Evolutionary conservation across 1,140 invertebrate genomes (phyloP).

Genomic region (Chrysoperla carnea): DNA sequence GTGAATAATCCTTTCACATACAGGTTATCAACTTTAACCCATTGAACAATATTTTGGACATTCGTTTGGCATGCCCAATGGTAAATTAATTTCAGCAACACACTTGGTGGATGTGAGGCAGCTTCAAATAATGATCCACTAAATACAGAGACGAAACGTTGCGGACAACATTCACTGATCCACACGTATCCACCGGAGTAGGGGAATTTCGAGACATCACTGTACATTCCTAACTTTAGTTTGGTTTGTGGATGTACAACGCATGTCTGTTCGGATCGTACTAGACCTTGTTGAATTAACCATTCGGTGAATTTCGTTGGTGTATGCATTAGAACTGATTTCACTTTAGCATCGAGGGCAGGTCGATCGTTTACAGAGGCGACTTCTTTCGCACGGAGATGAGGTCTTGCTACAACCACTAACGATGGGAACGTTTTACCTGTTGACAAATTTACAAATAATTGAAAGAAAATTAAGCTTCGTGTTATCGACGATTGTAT

Average conservation of each 20-base stretch:
- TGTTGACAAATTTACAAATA: conserved; percentile 7
- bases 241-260: conserved; percentile 40
- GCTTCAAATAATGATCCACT: conserved; percentile 73
- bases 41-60: conserved; percentile 69
- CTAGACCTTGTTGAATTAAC: conserved; percentile 63
- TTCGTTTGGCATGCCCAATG: conserved; percentile 82
- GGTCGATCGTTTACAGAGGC: conserved; percentile 28
- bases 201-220: conserved; percentile 63
- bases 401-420: conserved; percentile 60
- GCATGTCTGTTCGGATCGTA: conserved; percentile 61
- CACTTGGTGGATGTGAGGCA: conserved; percentile 58
- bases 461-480: conserved; percentile 1
- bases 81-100: conserved; percentile 68
- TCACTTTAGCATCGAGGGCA: conserved; percentile 52
- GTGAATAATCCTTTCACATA: conserved; percentile 64
- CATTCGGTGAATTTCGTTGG: conserved; percentile 73
- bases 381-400: conserved; percentile 46
- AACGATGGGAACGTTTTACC: conserved; percentile 67
- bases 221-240: conserved; percentile 66
- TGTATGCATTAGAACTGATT: conserved; percentile 55
- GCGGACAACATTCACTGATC: conserved; percentile 70
- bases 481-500: not conserved
- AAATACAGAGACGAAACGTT: conserved; percentile 68
- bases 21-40: conserved; percentile 66
- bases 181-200: conserved; percentile 78